Evolutionary conservation across 2,113 vertebrate species (phyloP).

Genomic region (Pterocles gutturalis): DNA sequence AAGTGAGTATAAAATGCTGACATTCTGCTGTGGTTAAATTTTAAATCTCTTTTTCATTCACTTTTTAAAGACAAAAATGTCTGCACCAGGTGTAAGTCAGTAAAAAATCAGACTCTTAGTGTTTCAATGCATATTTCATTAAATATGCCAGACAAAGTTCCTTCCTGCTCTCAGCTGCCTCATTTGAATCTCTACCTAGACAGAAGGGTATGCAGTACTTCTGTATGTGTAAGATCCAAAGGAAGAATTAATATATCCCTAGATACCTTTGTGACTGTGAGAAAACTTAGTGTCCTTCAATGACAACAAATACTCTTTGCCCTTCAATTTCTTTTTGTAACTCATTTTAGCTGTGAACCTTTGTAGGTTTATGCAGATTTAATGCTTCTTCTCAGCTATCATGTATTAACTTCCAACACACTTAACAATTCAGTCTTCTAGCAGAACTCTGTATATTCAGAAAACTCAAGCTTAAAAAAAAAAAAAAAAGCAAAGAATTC

Average conservation of each 20-base stretch:
- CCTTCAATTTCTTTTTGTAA: conserved; percentile 27
- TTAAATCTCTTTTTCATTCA: not conserved
- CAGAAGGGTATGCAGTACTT: not conserved
- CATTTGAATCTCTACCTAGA: not conserved
- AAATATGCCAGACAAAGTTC: not conserved
- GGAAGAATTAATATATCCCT: conserved; percentile 25
- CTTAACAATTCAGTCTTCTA: not conserved
- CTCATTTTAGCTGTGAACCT: not conserved
- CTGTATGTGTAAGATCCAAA: not conserved
- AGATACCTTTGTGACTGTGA: not conserved
- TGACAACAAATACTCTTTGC: conserved; percentile 14
- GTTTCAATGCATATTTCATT: not conserved
- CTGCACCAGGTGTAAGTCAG: not conserved
- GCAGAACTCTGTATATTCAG: not conserved
- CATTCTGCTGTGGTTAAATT: not conserved
- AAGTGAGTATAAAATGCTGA: not conserved
- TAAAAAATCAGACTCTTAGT: not conserved
- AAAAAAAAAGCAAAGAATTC: not conserved
- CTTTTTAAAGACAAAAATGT: not conserved
- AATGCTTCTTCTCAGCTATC: conserved; percentile 10
- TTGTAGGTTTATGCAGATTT: conserved; percentile 44
- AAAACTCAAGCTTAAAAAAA: conserved; percentile 17
- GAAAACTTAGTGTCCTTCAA: conserved; percentile 24
- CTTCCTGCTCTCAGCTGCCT: not conserved
- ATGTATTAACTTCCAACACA: conserved; percentile 31